Evolutionary conservation across 2,888 invertebrate species (phyloP).

Genomic region (Vanessa cardui): DNA sequence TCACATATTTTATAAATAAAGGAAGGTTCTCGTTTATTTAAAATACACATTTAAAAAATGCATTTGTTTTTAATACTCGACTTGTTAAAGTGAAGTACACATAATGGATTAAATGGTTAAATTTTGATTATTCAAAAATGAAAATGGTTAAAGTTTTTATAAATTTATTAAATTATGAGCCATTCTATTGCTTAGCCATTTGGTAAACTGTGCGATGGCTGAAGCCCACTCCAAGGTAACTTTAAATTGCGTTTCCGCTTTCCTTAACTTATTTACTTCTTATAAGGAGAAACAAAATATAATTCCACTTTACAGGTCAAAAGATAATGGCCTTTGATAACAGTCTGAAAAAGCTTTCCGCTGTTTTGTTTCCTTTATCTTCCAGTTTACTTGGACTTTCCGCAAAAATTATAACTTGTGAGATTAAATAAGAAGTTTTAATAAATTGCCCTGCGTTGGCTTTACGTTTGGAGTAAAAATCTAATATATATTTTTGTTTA

Average conservation of each 20-base stretch:
- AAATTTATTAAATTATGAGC: slow-evolving; percentile 24
- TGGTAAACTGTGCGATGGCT: slow-evolving; percentile 1
- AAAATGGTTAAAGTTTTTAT: too few relatives aligned
- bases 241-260: slow-evolving; percentile 76
- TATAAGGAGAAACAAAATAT: slow-evolving; percentile 79
- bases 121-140: not conserved
- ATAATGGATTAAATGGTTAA: too few relatives aligned
- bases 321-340: slow-evolving; percentile 81
- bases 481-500: slow-evolving; percentile 22
- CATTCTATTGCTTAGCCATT: slow-evolving; percentile 46
- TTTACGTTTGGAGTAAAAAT: slow-evolving; percentile 53
- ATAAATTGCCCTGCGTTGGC: slow-evolving; percentile 74
- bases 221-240: slow-evolving; percentile 67
- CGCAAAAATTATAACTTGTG: slow-evolving; percentile 79
- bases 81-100: too few relatives aligned
- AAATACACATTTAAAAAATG: too few relatives aligned
- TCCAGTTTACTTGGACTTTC: slow-evolving; percentile 73
- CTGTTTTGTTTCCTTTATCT: slow-evolving; percentile 81
- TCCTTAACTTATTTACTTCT: slow-evolving; percentile 77
- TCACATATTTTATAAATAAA: too few relatives aligned
- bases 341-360: slow-evolving; percentile 81
- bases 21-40: too few relatives aligned
- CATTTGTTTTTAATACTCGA: too few relatives aligned
- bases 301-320: slow-evolving; percentile 81
- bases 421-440: slow-evolving; percentile 80